Conservation (phyloP, 1,140 invertebrate genomes). For the Drosophila ercepeae region DNA sequence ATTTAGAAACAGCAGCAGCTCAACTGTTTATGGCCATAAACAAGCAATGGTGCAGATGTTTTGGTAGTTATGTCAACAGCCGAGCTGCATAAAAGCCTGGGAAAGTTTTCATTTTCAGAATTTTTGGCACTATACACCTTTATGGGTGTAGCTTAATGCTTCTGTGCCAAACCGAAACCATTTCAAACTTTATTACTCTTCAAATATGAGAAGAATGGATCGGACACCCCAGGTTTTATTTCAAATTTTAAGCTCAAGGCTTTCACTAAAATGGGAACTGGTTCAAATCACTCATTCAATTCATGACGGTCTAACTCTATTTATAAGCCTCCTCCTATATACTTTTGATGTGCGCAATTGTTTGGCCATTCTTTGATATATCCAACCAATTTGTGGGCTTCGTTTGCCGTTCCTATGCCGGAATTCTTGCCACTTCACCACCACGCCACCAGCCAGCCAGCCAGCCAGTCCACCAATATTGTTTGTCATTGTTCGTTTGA, state of each 20-base stretch:
- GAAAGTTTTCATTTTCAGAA: background rate
- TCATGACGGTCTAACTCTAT: conserved; percentile 21
- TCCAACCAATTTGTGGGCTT: conserved; percentile 33
- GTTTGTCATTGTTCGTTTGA: conserved; percentile 52
- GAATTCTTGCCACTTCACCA: background rate
- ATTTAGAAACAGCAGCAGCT: conserved; percentile 9
- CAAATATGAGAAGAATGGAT: background rate
- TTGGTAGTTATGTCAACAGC: conserved; percentile 1
- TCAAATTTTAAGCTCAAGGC: too few relatives aligned
- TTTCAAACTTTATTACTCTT: background rate
- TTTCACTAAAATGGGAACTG: background rate
- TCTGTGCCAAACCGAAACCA: background rate
- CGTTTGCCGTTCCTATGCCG: conserved; percentile 11
- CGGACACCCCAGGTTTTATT: background rate
- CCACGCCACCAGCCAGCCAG: too few relatives aligned
- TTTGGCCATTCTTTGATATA: conserved; percentile 31
- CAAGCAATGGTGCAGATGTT: background rate
- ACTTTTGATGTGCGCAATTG: conserved; percentile 31
- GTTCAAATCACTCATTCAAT: conserved; percentile 12
- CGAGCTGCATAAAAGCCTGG: background rate
- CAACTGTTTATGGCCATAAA: conserved; percentile 5
- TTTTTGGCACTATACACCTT: background rate
- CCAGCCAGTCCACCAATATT: conserved; percentile 44
- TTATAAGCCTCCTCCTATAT: conserved; percentile 34
- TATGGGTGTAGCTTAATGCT: background rate